Evolutionary conservation across 2,888 invertebrate genomes (phyloP), one percentile per base, ranked within the genome.

Genomic region (Xestia ashworthii): DNA sequence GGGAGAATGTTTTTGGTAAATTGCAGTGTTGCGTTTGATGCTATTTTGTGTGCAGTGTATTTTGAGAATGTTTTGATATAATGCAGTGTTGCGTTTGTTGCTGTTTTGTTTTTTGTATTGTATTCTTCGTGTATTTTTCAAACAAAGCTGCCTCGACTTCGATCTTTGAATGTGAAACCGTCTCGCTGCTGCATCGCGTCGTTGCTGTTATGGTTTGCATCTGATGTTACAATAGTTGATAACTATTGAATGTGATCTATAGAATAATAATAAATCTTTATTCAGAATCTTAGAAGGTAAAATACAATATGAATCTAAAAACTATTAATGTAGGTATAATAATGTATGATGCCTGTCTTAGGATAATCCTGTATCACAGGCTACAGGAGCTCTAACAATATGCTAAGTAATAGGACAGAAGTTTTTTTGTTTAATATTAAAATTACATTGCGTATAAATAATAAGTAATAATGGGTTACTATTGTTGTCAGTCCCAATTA

Each of bases 1-100:
- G 41, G 25, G 1, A 41, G 32, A 53, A 46, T 22, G 46, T 53
- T 78, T 78, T 64, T 78, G 9, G 46, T 9, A 53, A 68, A 58
- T 67, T 62, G 44, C 14, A 50, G 48, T 50, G 50, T 3, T 50
- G 60, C 9, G 12, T 48, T 38, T 38, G 19, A 8, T n/a, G 11
- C 3, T 38, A 32, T 48, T 50, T 50, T 68, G n/a, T 48, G 16
- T 50, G 9, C 8, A 22, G 5, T 50, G 12, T 67, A 32, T 32
- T 25, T 32, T 32, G 1, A 41, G 32, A 46, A 46, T 22, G 46
- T 53, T 78, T 32, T 64, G 32, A 32, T 32, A 32, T 32, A 32
- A 32, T 32, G 3, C 14, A 50, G 55, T 50, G 48, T 3, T 50
- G 58, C 9, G 11, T 46, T 38, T 38, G 16, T 4, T n/a, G 11